These are phyloP conservation scores for Tipula vernalis DNA, from an alignment of 2,888 invertebrate genomes.

Conservation along the genomic window DNA sequence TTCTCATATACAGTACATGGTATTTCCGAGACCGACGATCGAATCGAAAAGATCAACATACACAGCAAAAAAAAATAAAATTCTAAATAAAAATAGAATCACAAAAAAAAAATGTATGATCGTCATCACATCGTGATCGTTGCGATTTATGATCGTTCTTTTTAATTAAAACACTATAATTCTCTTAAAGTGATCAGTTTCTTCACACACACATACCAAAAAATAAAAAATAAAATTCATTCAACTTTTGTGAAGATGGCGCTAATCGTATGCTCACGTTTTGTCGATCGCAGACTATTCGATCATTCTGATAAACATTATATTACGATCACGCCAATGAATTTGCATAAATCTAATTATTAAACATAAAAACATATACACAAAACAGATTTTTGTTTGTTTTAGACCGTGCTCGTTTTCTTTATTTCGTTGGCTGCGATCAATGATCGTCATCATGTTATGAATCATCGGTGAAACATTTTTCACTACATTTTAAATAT, in stretches of 20 bases:
- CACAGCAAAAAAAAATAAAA: not conserved
- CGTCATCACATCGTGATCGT: not conserved
- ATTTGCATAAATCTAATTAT: not conserved
- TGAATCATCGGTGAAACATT: not conserved
- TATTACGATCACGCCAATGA: not conserved
- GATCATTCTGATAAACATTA: not conserved
- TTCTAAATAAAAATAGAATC: not conserved
- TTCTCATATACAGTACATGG: not conserved
- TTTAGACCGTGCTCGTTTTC: not conserved
- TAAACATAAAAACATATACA: not conserved
- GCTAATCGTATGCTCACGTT: not conserved
- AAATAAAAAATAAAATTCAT: not conserved
- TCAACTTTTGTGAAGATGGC: not conserved
- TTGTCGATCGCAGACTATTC: not conserved
- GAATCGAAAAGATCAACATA: not conserved
- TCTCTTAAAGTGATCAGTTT: not conserved
- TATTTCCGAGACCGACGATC: not conserved
- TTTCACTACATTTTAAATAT: not conserved
- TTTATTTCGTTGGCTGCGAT: not conserved
- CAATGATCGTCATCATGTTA: not conserved
- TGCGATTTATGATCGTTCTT: not conserved
- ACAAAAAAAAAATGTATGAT: not conserved
- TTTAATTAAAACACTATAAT: not conserved
- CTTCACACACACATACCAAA: not conserved
- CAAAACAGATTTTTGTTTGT: not conserved